Percentiles rank a stretch among this genome's conserved stretches.
Evolutionary conservation across 2,888 invertebrate species (phyloP).

Genomic region (Microctonus brassicae): DNA sequence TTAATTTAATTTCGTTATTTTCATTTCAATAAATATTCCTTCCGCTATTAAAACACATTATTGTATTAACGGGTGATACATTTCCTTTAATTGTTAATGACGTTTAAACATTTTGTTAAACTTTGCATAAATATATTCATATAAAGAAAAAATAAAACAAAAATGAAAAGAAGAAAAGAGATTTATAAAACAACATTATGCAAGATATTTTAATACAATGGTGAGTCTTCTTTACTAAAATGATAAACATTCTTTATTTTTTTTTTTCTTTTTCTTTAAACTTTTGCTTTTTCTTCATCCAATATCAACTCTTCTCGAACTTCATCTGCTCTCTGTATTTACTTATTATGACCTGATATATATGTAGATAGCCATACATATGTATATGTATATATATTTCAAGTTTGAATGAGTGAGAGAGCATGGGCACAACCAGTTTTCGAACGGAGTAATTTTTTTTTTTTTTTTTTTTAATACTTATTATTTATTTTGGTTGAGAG

Average conservation of each 20-base stretch:
- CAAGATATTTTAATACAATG: background rate
- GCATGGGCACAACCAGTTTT: slow-evolving; percentile 57
- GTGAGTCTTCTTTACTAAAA: background rate
- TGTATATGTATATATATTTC: background rate
- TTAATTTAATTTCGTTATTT: background rate
- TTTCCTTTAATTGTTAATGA: background rate
- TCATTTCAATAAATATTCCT: background rate
- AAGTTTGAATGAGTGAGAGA: background rate
- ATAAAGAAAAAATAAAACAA: too few relatives aligned
- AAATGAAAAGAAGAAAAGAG: background rate
- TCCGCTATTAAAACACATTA: background rate
- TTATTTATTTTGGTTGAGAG: slow-evolving; percentile 31
- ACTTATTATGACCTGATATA: background rate
- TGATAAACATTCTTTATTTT: background rate
- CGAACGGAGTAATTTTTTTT: slow-evolving; percentile 37
- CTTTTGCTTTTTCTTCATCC: background rate
- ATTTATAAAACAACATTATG: background rate
- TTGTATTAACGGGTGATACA: background rate
- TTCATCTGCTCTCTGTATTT: background rate
- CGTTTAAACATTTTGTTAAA: background rate
- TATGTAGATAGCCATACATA: background rate
- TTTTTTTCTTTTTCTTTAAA: background rate
- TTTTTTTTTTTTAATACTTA: slow-evolving; percentile 18
- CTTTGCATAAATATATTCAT: background rate
- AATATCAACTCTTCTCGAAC: background rate